These are phyloP conservation scores for Meliscaeva auricollis DNA, from an alignment of 2,888 invertebrate genomes.

Conservation along the genomic window DNA sequence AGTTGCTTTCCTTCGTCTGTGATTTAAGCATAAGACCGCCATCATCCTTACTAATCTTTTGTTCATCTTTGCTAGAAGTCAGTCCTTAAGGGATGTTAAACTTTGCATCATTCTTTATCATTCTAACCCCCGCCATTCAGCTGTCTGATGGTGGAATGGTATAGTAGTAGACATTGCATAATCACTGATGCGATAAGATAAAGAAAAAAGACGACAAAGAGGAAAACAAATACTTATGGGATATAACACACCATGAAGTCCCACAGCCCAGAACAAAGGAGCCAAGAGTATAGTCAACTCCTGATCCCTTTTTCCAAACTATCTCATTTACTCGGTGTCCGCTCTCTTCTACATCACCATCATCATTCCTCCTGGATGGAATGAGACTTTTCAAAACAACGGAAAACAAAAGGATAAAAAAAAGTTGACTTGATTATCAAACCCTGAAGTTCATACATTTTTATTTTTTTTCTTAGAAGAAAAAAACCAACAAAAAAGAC, in stretches of 20 bases:
- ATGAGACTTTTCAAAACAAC: constrained; percentile 24
- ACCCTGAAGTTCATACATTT: constrained; percentile 64
- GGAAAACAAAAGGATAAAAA: constrained; percentile 54
- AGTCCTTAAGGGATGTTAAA: constrained; percentile 52
- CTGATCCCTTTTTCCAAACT: constrained; percentile 67
- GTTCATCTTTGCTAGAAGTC: constrained; percentile 29
- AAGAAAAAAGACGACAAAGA: constrained; percentile 30
- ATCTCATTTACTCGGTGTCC: constrained; percentile 69
- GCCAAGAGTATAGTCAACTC: constrained; percentile 48
- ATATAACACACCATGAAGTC: constrained; percentile 63
- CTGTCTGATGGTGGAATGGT: neutral
- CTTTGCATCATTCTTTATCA: constrained; percentile 45
- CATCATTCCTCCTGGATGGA: constrained; percentile 1
- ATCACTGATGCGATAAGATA: constrained; percentile 68
- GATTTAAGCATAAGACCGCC: constrained; percentile 34
- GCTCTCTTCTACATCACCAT: constrained; percentile 4
- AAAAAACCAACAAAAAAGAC: constrained; percentile 12
- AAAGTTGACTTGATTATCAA: constrained; percentile 73
- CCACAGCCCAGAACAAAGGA: constrained; percentile 49
- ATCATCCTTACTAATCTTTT: constrained; percentile 53
- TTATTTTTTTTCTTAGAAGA: neutral
- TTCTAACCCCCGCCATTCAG: constrained; percentile 33
- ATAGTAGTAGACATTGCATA: constrained; percentile 62
- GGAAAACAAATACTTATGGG: constrained; percentile 54
- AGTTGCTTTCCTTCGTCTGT: neutral